These are phyloP conservation scores for Agriopis aurantiaria DNA, from an alignment of 2,888 invertebrate genomes.

Conservation along the genomic window DNA sequence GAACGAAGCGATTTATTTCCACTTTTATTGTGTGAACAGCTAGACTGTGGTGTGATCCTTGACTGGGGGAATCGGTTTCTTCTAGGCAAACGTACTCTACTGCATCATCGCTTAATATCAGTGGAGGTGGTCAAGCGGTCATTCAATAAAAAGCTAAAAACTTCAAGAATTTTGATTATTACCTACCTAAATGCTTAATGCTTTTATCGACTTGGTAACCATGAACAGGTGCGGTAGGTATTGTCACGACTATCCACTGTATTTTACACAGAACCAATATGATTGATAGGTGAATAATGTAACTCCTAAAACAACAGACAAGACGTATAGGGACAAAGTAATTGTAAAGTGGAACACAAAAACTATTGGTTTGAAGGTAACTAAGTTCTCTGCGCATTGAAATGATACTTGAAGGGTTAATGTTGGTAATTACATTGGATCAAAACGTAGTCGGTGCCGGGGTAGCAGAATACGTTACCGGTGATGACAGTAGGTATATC, in stretches of 20 bases:
- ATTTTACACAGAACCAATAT: slow-evolving; percentile 28
- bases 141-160: too few relatives aligned
- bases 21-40: too few relatives aligned
- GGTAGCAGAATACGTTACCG: too few relatives aligned
- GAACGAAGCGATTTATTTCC: too few relatives aligned
- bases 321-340: slow-evolving; percentile 20
- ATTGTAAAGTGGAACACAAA: slow-evolving; percentile 1
- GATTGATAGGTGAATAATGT: slow-evolving; percentile 43
- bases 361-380: not conserved
- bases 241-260: slow-evolving; percentile 37
- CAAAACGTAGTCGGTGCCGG: too few relatives aligned
- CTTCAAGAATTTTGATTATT: not conserved
- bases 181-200: not conserved
- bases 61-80: not conserved
- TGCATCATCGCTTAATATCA: not conserved
- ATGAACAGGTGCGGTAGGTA: slow-evolving; percentile 34
- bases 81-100: not conserved
- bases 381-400: not conserved
- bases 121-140: not conserved
- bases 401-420: not conserved
- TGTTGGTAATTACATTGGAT: too few relatives aligned
- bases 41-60: too few relatives aligned
- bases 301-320: slow-evolving; percentile 22
- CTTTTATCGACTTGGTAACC: not conserved
- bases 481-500: too few relatives aligned